Evolutionary conservation across 2,888 invertebrate genomes (phyloP).

Genomic region (Caenorhabditis sp.): DNA sequence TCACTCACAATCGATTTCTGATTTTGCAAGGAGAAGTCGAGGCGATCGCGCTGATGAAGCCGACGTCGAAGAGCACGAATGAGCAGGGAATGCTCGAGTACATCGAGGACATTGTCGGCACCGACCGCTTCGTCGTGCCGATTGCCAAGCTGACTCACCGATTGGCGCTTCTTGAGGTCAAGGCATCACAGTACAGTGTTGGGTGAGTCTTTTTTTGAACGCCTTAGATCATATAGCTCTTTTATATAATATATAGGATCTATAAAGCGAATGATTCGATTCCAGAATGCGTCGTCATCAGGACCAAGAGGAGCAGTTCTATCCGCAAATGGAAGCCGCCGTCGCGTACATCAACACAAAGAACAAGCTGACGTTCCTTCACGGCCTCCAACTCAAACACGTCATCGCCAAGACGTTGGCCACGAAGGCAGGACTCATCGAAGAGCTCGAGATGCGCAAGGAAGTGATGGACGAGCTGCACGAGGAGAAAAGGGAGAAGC

Average conservation of each 20-base stretch:
- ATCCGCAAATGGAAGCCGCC: background rate
- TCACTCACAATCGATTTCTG: slow-evolving; percentile 95
- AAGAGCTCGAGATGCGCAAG: background rate
- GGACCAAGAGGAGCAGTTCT: background rate
- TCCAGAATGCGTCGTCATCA: background rate
- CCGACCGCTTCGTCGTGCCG: slow-evolving; percentile 38
- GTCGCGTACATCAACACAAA: background rate
- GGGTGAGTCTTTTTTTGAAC: slow-evolving; percentile 15
- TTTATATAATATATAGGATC: no score
- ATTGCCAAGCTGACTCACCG: slow-evolving; percentile 18
- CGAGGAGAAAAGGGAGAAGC: slow-evolving; percentile 23
- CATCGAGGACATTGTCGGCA: slow-evolving; percentile 97
- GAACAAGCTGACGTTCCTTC: background rate
- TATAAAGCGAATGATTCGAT: no score
- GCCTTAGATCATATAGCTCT: no score
- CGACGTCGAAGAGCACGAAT: slow-evolving; percentile 85
- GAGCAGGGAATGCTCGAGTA: slow-evolving; percentile 98
- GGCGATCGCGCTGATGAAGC: slow-evolving; percentile 98
- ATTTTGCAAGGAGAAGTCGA: slow-evolving; percentile 99
- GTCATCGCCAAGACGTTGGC: no score
- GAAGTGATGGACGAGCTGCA: slow-evolving; percentile 7
- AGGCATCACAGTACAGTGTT: slow-evolving; percentile 5
- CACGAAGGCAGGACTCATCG: no score
- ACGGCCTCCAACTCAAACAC: background rate
- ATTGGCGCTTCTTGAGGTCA: background rate